Base-by-base conservation (phyloP, 2,113 vertebrate species). In the Lamprologus tigripictilis region DNA sequence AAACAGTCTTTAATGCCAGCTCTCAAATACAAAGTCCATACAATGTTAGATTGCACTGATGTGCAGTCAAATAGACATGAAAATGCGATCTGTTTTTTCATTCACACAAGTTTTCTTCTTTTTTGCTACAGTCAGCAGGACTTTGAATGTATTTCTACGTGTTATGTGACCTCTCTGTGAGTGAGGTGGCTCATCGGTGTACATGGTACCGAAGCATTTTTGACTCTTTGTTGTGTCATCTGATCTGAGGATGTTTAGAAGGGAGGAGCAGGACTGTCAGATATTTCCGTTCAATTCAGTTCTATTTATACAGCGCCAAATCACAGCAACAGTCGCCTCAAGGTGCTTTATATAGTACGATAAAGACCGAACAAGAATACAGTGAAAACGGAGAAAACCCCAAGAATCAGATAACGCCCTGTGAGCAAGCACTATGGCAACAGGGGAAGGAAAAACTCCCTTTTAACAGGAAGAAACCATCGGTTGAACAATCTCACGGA, bases 1-100 rank as follows among this genome's bases (percentile, higher is more conserved):
- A 8, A 49, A 78, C 26, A 13, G 71, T 49, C 71, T 49, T 78
- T 49, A 78, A 51, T 51, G 45, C 73, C 71, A 76, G 42, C 42
- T 76, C 71, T 31, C 16, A 4, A 17, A 16, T 28, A 49, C 71
- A 47, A 76, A 76, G 71, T 76, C 71, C 42, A 49, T 28, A n/a
- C 45, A 51, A 51, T 31, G 45, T 51, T 51, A 16, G 45, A 31
- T 12, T 78, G 73, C 45, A 8, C 73, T 5, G 23, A 76, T 31
- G 42, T 31, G 42, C 23, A 78, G 26, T 78, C 42, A 78, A 33
- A 78, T 1, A n/a, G 45, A 31, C 71, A 31, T 49, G 23, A 47
- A 76, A 76, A 76, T 1, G 21, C 68, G 0, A 76, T 76, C 0
- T 0, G 40, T 26, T 73, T 26, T 45, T 7, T 73, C 68, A 76